Conservation (phyloP, 2,797 vertebrate species). For the Iguana delicatissima region DNA sequence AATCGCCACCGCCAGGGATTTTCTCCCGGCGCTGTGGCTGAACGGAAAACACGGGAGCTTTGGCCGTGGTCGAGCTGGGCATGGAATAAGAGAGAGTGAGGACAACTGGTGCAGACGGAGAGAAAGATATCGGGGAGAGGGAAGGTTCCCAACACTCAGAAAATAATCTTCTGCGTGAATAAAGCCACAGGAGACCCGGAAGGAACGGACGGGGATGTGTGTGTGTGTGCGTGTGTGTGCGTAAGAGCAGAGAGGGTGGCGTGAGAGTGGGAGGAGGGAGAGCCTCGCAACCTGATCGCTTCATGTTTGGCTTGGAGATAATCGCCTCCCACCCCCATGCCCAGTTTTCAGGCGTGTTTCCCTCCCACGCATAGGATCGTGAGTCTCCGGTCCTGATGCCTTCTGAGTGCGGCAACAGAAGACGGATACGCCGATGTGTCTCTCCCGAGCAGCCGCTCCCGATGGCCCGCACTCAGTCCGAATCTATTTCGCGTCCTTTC, state of each 20-base stretch:
- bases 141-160: background rate
- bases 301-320: background rate
- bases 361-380: background rate
- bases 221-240: background rate
- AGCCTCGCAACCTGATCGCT: too few relatives aligned
- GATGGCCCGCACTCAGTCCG: too few relatives aligned
- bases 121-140: background rate
- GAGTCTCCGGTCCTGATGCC: background rate
- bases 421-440: too few relatives aligned
- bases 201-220: background rate
- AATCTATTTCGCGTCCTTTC: too few relatives aligned
- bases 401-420: background rate
- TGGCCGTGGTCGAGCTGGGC: background rate
- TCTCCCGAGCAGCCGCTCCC: too few relatives aligned
- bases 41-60: background rate
- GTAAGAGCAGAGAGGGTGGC: fast-evolving
- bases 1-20: background rate
- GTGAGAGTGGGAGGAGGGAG: too few relatives aligned
- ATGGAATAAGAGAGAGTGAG: too few relatives aligned
- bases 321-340: too few relatives aligned
- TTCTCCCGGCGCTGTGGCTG: slow-evolving; percentile 2
- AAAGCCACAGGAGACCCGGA: background rate
- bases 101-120: background rate
- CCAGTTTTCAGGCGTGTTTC: background rate
- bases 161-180: background rate